Conservation (phyloP, 2,113 vertebrate genomes). For the Sporophila hypoxantha region DNA sequence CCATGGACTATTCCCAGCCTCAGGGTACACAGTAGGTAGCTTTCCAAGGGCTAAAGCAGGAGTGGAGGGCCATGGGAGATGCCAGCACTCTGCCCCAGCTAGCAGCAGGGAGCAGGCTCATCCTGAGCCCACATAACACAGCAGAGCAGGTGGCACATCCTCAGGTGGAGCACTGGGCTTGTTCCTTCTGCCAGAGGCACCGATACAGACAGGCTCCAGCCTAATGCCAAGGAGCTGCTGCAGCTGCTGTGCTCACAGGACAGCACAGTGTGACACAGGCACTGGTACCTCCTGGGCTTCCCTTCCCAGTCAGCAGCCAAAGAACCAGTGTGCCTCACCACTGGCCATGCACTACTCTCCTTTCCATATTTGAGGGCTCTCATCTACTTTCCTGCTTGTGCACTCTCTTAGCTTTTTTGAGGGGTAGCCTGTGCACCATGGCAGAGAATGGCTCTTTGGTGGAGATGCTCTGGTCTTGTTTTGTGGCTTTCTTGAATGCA, state of each 20-base stretch:
- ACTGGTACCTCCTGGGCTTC: neutral
- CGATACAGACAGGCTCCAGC: fast-evolving
- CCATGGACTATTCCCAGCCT: neutral
- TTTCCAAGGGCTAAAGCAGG: neutral
- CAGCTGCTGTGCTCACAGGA: neutral
- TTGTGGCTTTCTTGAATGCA: neutral
- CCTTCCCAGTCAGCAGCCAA: neutral
- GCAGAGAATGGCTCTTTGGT: neutral
- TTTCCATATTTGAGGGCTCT: neutral
- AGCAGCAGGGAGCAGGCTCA: neutral
- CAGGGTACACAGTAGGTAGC: fast-evolving
- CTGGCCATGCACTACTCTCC: neutral
- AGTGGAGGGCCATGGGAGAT: neutral
- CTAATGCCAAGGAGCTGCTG: neutral
- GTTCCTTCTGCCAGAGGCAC: neutral
- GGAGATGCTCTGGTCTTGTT: neutral
- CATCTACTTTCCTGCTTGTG: neutral
- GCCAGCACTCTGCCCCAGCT: neutral
- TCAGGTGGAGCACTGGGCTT: neutral
- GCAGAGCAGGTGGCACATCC: neutral
- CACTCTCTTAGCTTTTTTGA: neutral
- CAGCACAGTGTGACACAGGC: neutral
- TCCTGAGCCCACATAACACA: neutral
- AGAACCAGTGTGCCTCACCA: neutral
- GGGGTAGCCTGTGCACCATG: neutral